These are phyloP conservation scores for Chlorops oryzae DNA, from an alignment of 1,140 invertebrate genomes.

Conservation along the genomic window DNA sequence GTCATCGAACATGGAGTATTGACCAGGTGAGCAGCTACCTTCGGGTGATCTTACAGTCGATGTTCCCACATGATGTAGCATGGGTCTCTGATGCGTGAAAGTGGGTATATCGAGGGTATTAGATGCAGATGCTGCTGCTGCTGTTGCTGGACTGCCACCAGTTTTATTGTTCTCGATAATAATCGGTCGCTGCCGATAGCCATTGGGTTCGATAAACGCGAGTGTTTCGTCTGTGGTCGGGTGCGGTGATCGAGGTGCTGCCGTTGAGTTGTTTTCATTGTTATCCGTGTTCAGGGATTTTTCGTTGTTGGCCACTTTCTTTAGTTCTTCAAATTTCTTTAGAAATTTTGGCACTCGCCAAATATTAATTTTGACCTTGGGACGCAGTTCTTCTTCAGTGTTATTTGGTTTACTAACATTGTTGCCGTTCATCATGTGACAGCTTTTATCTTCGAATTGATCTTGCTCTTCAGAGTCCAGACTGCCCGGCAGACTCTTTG, in stretches of 20 bases:
- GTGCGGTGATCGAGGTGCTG: background rate
- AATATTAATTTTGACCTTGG: constrained; percentile 55
- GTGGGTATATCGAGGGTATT: constrained; percentile 38
- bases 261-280: constrained; percentile 7
- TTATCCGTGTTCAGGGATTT: constrained; percentile 14
- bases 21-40: constrained; percentile 34
- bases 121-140: constrained; percentile 11
- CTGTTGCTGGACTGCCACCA: constrained; percentile 9
- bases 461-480: constrained; percentile 64
- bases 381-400: constrained; percentile 22
- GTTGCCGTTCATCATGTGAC: constrained; percentile 14
- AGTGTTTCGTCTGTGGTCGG: constrained; percentile 22
- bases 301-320: constrained; percentile 25
- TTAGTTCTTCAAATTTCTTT: constrained; percentile 50
- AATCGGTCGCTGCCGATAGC: constrained; percentile 58
- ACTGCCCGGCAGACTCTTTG: constrained; percentile 71
- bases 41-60: constrained; percentile 34
- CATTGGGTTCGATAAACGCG: constrained; percentile 44
- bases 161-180: constrained; percentile 54
- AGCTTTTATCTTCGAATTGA: constrained; percentile 36
- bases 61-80: constrained; percentile 34
- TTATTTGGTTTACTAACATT: background rate
- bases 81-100: constrained; percentile 22
- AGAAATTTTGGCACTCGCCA: constrained; percentile 61
- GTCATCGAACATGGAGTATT: constrained; percentile 49